phyloP scores from a whole-genome alignment of 2,888 invertebrate genomes.

The Byasa hedistus region DNA sequence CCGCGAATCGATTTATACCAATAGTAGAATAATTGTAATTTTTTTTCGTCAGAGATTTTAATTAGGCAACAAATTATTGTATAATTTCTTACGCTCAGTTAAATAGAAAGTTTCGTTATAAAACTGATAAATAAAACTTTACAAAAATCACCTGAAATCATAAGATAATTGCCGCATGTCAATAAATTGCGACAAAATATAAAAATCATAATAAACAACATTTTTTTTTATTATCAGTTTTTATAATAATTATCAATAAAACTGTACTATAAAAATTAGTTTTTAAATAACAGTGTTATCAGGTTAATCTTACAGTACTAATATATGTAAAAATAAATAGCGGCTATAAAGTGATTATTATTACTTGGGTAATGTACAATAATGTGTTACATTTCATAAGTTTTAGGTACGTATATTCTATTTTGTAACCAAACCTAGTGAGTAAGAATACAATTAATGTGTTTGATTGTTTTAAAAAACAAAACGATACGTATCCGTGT shows the following conservation, averaged over 20 bases:
- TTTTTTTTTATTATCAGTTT: no score
- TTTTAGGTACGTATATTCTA: not conserved
- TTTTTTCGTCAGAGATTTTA: no score
- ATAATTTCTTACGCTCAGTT: no score
- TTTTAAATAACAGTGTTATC: not conserved
- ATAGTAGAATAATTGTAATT: conserved; percentile 37
- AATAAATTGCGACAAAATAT: no score
- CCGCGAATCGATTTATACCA: conserved; percentile 40
- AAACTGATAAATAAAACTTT: no score
- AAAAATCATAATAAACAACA: no score
- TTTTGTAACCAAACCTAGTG: not conserved
- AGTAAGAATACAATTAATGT: conserved; percentile 16
- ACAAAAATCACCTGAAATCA: no score
- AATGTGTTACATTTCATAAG: not conserved
- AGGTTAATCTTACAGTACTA: not conserved
- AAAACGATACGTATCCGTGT: not conserved
- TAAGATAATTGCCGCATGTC: no score
- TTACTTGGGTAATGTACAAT: not conserved
- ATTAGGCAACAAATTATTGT: no score
- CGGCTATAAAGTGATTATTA: not conserved
- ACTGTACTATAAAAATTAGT: no score
- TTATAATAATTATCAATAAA: no score
- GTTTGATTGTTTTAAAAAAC: conserved; percentile 8
- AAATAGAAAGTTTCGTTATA: no score
- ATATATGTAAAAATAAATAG: not conserved